phyloP scores from a whole-genome alignment of 2,113 vertebrate species.

The Rhegmatorhina hoffmannsi region DNA sequence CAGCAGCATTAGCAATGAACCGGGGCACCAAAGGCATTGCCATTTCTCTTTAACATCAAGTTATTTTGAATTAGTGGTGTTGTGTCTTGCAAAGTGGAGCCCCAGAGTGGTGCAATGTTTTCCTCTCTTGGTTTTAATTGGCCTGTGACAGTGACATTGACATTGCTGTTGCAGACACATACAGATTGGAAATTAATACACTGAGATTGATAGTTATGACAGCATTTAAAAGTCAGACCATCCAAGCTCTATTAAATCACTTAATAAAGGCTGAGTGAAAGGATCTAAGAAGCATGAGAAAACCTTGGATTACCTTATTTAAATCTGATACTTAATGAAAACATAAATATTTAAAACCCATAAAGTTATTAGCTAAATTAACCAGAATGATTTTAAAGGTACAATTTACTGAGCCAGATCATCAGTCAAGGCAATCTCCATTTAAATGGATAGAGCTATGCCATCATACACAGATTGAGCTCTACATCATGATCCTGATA shows the following conservation, averaged over 20 bases:
- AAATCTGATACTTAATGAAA: slow-evolving; percentile 17
- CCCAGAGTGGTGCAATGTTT: neutral
- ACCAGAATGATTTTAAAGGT: slow-evolving; percentile 32
- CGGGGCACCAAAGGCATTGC: neutral
- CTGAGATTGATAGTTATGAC: neutral
- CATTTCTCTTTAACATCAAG: neutral
- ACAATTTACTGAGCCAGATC: neutral
- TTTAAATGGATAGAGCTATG: neutral
- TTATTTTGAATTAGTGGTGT: neutral
- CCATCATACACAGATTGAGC: neutral
- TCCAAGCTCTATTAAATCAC: neutral
- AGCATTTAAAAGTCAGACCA: neutral
- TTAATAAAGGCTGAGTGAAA: neutral
- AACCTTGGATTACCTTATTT: neutral
- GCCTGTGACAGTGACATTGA: neutral
- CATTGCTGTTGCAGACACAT: neutral
- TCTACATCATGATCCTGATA: neutral
- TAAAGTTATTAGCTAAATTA: slow-evolving; percentile 34
- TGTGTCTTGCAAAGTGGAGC: neutral
- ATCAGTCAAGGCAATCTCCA: neutral
- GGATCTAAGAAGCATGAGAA: neutral
- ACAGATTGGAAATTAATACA: neutral
- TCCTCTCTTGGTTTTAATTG: neutral
- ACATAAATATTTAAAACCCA: slow-evolving; percentile 12
- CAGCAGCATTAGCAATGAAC: neutral